These are phyloP conservation scores for Drosophila littoralis DNA, from an alignment of 1,140 invertebrate species.

Conservation along the genomic window DNA sequence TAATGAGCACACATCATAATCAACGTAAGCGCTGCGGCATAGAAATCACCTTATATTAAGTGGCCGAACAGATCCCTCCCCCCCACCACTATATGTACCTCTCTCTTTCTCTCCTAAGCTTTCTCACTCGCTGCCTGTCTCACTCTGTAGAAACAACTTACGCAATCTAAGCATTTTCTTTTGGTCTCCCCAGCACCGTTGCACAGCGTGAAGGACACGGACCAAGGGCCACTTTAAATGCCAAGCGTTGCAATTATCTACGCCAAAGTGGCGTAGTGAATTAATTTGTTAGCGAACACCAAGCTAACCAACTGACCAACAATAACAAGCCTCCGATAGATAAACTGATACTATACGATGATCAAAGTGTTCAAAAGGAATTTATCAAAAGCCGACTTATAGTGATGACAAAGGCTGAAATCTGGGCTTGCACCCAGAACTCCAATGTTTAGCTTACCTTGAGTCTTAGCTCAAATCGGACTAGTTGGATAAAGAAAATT, in stretches of 20 bases:
- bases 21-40: slow-evolving; percentile 43
- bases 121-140: background rate
- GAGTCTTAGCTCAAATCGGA: too few relatives aligned
- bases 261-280: background rate
- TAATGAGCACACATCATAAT: slow-evolving; percentile 64
- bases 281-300: background rate
- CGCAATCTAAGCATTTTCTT: background rate
- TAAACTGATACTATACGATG: background rate
- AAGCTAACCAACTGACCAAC: background rate
- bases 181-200: background rate
- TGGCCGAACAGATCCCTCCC: background rate
- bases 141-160: background rate
- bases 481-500: too few relatives aligned
- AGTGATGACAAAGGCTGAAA: too few relatives aligned
- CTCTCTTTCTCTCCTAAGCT: background rate
- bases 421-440: too few relatives aligned
- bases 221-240: background rate
- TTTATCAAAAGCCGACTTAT: too few relatives aligned
- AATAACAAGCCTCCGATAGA: background rate
- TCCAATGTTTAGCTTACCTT: too few relatives aligned
- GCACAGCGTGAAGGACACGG: background rate
- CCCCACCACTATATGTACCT: background rate
- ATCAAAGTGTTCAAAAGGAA: background rate
- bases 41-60: slow-evolving; percentile 45
- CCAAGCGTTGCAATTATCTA: background rate